Percentiles rank a stretch among this genome's conserved stretches.
Conservation (phyloP, 2,797 vertebrate genomes). For the Melanotaenia pygmaea region DNA sequence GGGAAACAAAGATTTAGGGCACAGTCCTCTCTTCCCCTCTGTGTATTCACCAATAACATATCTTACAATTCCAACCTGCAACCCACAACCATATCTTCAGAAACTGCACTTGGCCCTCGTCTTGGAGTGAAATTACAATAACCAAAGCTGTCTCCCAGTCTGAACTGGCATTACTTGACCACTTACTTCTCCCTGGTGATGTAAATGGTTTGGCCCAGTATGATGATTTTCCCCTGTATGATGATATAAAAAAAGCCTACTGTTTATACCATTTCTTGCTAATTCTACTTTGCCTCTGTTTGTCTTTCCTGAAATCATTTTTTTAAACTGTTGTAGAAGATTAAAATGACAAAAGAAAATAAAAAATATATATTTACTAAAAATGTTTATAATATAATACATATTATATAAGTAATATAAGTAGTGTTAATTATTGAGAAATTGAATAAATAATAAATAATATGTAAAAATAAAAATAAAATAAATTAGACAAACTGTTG, state of each 20-base stretch:
- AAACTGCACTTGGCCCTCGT: conserved; percentile 20
- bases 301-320: conserved; percentile 52
- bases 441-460: no score
- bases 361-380: no score
- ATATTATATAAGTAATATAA: no score
- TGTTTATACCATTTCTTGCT: conserved; percentile 15
- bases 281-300: conserved; percentile 54
- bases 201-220: conserved; percentile 25
- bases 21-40: conserved; percentile 48
- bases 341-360: neutral
- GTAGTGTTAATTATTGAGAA: no score
- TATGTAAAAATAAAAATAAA: neutral
- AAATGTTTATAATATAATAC: no score
- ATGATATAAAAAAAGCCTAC: conserved; percentile 2
- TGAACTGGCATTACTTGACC: conserved; percentile 24
- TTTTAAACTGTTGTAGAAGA: conserved; percentile 12
- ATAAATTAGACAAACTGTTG: neutral
- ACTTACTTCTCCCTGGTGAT: conserved; percentile 53
- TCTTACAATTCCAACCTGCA: conserved; percentile 36
- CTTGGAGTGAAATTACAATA: conserved; percentile 34
- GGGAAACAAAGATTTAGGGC: conserved; percentile 51
- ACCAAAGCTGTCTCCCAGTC: conserved; percentile 20
- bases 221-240: conserved; percentile 32
- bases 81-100: conserved; percentile 32
- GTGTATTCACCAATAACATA: conserved; percentile 47